These are phyloP conservation scores for Rotaria magnacalcarata DNA, from an alignment of 2,888 invertebrate genomes.

Conservation along the genomic window DNA sequence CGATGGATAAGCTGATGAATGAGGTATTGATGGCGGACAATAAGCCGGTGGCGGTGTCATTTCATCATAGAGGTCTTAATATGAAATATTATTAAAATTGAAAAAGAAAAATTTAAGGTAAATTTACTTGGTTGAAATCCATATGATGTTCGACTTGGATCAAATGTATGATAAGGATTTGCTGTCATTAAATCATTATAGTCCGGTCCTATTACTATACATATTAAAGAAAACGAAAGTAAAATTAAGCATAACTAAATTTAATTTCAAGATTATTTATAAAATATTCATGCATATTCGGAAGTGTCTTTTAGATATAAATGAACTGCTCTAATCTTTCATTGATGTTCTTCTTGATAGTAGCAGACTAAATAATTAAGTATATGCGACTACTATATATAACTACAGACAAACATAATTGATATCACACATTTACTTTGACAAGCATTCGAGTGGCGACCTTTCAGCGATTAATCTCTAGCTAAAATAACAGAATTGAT, in stretches of 20 bases:
- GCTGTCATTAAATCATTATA: constrained; percentile 2
- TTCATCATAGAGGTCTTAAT: constrained; percentile 16
- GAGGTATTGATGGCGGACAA: background rate
- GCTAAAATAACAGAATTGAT: no score
- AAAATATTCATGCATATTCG: no score
- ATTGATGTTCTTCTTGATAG: no score
- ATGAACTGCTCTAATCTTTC: no score
- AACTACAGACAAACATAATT: background rate
- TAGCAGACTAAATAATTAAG: background rate
- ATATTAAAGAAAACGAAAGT: background rate
- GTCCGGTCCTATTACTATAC: background rate
- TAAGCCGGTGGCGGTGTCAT: background rate
- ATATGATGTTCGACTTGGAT: background rate
- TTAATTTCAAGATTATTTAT: no score
- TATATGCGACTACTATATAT: background rate
- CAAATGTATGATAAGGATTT: constrained; percentile 31
- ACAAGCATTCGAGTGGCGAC: no score
- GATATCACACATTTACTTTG: no score
- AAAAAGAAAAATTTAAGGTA: background rate
- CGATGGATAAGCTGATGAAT: background rate
- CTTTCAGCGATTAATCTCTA: no score
- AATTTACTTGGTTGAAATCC: constrained; percentile 10
- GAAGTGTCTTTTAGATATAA: no score
- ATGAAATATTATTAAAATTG: background rate
- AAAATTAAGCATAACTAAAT: background rate